Conservation (phyloP, 2,113 vertebrate species). For the Rana temporaria region DNA sequence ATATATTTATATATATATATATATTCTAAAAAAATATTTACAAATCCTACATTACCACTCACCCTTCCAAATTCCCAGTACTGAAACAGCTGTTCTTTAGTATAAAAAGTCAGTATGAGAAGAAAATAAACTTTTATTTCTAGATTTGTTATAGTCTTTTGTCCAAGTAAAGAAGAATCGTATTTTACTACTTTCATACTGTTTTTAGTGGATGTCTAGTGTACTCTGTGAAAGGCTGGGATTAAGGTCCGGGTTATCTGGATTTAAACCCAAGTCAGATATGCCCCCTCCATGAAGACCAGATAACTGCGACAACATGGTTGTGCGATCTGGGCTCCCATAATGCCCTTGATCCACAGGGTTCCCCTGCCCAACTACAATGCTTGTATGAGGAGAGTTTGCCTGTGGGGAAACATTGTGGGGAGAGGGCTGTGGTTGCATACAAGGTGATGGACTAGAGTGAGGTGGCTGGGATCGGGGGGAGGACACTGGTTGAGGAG, state of each 20-base stretch:
- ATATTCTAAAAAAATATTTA: conserved; percentile 71
- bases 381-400: conserved; percentile 91
- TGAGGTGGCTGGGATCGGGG: conserved; percentile 89
- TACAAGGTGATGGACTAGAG: conserved; percentile 90
- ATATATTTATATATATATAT: conserved; percentile 73
- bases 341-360: conserved; percentile 88
- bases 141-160: conserved; percentile 72
- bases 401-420: conserved; percentile 94
- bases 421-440: conserved; percentile 84
- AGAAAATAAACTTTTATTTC: conserved; percentile 85
- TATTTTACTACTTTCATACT: conserved; percentile 67
- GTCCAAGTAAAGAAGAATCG: conserved; percentile 67
- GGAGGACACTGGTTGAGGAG: conserved; percentile 89
- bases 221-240: conserved; percentile 92
- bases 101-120: conserved; percentile 86
- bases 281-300: conserved; percentile 87
- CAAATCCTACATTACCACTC: conserved; percentile 61
- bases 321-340: conserved; percentile 88
- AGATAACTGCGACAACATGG: conserved; percentile 94
- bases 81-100: conserved; percentile 80
- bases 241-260: conserved; percentile 88
- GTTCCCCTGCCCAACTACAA: conserved; percentile 85
- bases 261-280: conserved; percentile 87
- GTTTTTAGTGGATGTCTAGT: conserved; percentile 89
- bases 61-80: conserved; percentile 55